Conservation (phyloP, 2,113 vertebrate species). For the Boleophthalmus pectinirostris region DNA sequence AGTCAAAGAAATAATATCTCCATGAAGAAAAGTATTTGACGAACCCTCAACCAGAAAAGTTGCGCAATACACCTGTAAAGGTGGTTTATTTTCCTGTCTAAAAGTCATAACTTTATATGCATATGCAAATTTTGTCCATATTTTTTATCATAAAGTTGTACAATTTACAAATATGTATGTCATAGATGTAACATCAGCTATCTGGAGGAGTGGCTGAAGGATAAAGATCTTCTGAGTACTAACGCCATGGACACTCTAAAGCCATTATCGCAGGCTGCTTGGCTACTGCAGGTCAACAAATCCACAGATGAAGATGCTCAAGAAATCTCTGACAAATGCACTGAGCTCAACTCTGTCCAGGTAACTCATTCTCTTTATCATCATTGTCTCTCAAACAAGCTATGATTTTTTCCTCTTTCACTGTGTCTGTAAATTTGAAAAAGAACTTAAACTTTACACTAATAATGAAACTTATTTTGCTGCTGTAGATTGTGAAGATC, state of each 20-base stretch:
- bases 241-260: conserved; percentile 87
- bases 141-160: background rate
- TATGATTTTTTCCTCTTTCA: background rate
- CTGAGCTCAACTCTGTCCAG: conserved; percentile 89
- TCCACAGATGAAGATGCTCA: conserved; percentile 89
- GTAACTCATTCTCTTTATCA: conserved; percentile 61
- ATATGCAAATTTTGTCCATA: too few relatives aligned
- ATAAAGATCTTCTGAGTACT: conserved; percentile 86
- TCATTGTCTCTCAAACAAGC: background rate
- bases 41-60: too few relatives aligned
- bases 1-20: too few relatives aligned
- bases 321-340: conserved; percentile 87
- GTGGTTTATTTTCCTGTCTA: too few relatives aligned
- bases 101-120: too few relatives aligned
- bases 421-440: background rate
- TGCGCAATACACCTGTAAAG: too few relatives aligned
- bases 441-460: too few relatives aligned
- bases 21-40: too few relatives aligned
- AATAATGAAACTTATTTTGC: background rate
- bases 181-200: conserved; percentile 96
- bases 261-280: conserved; percentile 90
- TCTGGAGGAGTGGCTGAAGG: conserved; percentile 96
- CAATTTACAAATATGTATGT: background rate
- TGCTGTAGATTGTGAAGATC: conserved; percentile 91
- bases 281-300: conserved; percentile 97